phyloP scores from a whole-genome alignment of 2,797 vertebrate species.

The Myotis daubentonii region DNA sequence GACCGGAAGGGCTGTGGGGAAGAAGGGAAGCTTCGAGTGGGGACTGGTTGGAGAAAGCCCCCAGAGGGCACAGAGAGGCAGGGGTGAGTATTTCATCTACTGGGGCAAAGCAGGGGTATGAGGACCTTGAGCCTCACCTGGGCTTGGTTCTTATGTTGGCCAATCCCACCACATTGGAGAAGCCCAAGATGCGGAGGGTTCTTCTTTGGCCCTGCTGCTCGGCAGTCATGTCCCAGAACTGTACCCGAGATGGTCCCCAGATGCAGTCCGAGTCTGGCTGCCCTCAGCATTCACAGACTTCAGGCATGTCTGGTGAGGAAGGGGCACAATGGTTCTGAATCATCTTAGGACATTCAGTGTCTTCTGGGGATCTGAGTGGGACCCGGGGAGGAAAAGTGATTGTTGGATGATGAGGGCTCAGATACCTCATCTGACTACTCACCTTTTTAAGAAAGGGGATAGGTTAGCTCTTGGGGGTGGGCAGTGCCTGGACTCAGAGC shows the following conservation, averaged over 20 bases:
- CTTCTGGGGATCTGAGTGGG: background rate
- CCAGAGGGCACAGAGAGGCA: background rate
- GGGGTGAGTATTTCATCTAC: background rate
- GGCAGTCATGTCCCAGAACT: background rate
- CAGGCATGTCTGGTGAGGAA: background rate
- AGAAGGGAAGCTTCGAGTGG: background rate
- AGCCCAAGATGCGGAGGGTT: background rate
- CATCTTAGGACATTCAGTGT: background rate
- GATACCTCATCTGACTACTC: background rate
- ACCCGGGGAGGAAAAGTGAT: background rate
- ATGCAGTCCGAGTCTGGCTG: background rate
- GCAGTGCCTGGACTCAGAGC: background rate
- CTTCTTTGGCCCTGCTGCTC: background rate
- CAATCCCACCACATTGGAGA: background rate
- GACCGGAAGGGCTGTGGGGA: background rate
- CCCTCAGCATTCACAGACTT: background rate
- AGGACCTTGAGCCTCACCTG: background rate
- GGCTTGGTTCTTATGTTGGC: background rate
- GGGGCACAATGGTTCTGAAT: background rate
- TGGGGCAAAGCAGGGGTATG: background rate
- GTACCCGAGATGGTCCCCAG: background rate
- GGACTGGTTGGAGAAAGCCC: background rate
- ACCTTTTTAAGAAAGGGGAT: background rate
- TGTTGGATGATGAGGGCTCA: background rate
- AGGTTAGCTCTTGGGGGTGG: background rate